Evolutionary conservation across 30 jellyfish, hydroid and myxozoan species (phyloP), one percentile per base, ranked within the genome.

Genomic region (Pseudorhiza aurosa): DNA sequence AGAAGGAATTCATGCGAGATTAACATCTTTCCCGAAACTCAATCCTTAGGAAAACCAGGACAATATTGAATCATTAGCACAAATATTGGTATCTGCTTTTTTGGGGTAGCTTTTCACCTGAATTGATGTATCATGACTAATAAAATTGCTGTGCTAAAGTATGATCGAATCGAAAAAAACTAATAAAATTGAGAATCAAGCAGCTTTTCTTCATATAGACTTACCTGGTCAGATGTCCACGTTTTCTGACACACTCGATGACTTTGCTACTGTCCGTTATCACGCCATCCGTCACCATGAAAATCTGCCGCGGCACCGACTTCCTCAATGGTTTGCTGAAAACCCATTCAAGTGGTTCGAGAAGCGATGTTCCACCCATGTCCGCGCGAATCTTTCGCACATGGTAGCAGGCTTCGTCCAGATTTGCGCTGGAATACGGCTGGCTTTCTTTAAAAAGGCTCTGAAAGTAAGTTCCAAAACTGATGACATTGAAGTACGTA

Each of bases 281-380:
- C 8, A 72, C 60, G 0, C 99, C 99, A 63, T 67, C 93, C 2
- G 99, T 94, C 19, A 94, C 81, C 87, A 94, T 60, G 50, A 94
- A 60, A 24, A 94, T 91, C 58, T 94, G 99, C 14, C 88, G 88
- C 42, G 96, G 95, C 50, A 68, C 83, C 17, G 86, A 85, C 49
- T 82, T 75, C 63, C 85, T 62, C 50, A 81, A 17, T 72, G 92
- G 85, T 19, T 50, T 76, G 68, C 74, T 50, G 42, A 76, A 78
- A 9, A 94, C 49, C 97, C 97, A 94, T 53, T 87, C 84, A 21
- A 94, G 90, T 8, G 97, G 95, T 59, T 94, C 96, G 26, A 83
- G 75, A 28, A 94, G 74, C 36, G 99, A 87, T 56, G 93, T 86
- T 21, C 93, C 92, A 37, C 96, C 94, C 96, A 73, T 85, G 39